Evolutionary conservation across 2,888 invertebrate genomes (phyloP), one percentile per base, ranked within the genome.

Genomic region (Mantis religiosa): DNA sequence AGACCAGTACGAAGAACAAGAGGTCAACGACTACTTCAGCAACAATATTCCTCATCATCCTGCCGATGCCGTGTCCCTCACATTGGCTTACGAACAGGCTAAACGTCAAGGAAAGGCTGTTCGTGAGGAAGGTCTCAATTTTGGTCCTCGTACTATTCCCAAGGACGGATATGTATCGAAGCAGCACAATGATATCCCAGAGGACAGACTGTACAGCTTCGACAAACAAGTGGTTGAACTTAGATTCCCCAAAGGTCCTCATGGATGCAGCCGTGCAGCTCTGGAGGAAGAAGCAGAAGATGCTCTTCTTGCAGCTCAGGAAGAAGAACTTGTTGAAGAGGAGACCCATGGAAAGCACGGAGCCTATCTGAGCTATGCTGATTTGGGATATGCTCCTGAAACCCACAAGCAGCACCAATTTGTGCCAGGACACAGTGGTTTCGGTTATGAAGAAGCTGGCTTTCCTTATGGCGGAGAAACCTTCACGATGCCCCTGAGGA

Each of bases 51-150:
- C 88, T 25, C 27, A 20, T 14, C 41, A 83, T 34, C 88, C 85
- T 20, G 89, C 88, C 28, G 89, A 89, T 27, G 88, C 89, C 15
- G 89, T 89, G 7, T 89, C 89, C n/a, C 87, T 89, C 28, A 54
- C 87, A 8, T 34, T 89, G n/a, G 89, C 89, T 27, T 88, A 85
- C 47, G 89, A 86, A 41, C 87, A 87, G 8, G 88, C 88, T 12
- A 81, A 28, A 34, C 85, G 86, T 6, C 7, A 30, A 2, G 88
- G 84, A 3, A 82, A 81, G 15, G 84, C 88, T 20, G 54, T 88
- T 15, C 82, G 86, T 20, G 89, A 89, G 27, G 89, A 89, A n/a
- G 87, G 88, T 6, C 88, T 89, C 3, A 82, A 41, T 9, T 89
- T 88, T 25, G 89, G 89, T 4, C 89, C 89, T 20, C 83, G 84